phyloP scores from a whole-genome alignment of 2,113 vertebrate species.

The Ahaetulla prasina region DNA sequence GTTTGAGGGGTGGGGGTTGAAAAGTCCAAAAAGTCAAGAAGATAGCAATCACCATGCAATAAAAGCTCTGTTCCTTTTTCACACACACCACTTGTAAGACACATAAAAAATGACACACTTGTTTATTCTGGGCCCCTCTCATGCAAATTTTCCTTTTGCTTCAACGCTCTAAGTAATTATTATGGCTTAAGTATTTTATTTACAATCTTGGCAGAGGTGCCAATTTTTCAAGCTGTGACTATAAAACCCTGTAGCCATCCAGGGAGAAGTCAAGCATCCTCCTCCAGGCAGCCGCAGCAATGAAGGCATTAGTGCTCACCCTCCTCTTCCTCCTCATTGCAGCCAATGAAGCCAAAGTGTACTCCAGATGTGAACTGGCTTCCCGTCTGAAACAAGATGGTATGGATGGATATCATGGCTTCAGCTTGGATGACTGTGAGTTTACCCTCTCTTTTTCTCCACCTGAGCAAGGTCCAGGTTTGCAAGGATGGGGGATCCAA shows the following conservation, averaged over 20 bases:
- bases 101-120: background rate
- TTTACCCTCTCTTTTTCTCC: background rate
- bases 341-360: conserved; percentile 37
- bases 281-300: background rate
- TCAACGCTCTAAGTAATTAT: no score
- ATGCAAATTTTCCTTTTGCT: background rate
- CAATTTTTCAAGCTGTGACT: background rate
- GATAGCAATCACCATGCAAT: no score
- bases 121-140: background rate
- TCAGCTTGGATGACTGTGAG: conserved; percentile 60
- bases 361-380: conserved; percentile 52
- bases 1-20: no score
- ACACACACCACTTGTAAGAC: no score
- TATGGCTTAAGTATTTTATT: background rate
- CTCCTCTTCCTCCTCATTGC: conserved; percentile 20
- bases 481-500: background rate
- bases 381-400: conserved; percentile 25
- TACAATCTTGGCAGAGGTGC: background rate
- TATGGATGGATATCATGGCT: conserved; percentile 48
- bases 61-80: no score
- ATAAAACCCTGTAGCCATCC: background rate
- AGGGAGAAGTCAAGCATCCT: background rate
- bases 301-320: conserved; percentile 48
- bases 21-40: no score
- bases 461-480: background rate